phyloP scores from a whole-genome alignment of 1,140 invertebrate species.

The Drosophila grimshawi region DNA sequence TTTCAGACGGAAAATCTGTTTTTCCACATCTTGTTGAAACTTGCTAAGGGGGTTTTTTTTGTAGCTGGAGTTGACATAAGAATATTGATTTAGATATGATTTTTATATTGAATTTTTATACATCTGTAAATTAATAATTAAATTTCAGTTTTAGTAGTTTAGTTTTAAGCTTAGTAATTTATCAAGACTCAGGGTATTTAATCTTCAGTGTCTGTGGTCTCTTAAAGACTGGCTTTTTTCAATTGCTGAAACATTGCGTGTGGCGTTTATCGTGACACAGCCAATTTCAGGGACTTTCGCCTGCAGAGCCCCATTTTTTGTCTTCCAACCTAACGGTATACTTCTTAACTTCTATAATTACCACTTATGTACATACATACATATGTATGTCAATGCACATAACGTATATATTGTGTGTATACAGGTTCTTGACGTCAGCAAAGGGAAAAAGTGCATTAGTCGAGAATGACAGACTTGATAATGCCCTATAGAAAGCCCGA shows the following conservation, averaged over 20 bases:
- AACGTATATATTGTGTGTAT: slow-evolving; percentile 3
- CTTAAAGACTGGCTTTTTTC: slow-evolving; percentile 33
- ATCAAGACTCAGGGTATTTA: too few species aligned
- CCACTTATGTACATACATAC: slow-evolving; percentile 22
- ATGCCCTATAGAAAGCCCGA: too few species aligned
- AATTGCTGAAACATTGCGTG: slow-evolving; percentile 61
- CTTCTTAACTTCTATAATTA: slow-evolving; percentile 66
- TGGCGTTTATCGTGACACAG: slow-evolving; percentile 70
- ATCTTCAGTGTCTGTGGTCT: slow-evolving; percentile 3
- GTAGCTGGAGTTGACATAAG: too few species aligned
- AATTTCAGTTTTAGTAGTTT: too few species aligned
- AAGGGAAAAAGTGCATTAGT: slow-evolving; percentile 14
- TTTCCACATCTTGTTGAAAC: too few species aligned
- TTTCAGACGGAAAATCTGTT: too few species aligned
- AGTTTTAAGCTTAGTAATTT: too few species aligned
- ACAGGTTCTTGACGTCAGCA: slow-evolving; percentile 25
- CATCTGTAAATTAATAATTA: too few species aligned
- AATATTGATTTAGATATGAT: too few species aligned
- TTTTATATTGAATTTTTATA: too few species aligned
- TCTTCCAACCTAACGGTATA: slow-evolving; percentile 9
- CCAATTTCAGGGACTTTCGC: slow-evolving; percentile 60
- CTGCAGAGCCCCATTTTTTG: slow-evolving; percentile 17
- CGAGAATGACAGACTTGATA: neutral
- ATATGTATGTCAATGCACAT: slow-evolving; percentile 6
- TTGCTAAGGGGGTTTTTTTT: too few species aligned